A percentile compares a stretch with the other conserved stretches of the same genome.
phyloP scores from a whole-genome alignment of 2,797 vertebrate genomes.

The Heliangelus exortis region DNA sequence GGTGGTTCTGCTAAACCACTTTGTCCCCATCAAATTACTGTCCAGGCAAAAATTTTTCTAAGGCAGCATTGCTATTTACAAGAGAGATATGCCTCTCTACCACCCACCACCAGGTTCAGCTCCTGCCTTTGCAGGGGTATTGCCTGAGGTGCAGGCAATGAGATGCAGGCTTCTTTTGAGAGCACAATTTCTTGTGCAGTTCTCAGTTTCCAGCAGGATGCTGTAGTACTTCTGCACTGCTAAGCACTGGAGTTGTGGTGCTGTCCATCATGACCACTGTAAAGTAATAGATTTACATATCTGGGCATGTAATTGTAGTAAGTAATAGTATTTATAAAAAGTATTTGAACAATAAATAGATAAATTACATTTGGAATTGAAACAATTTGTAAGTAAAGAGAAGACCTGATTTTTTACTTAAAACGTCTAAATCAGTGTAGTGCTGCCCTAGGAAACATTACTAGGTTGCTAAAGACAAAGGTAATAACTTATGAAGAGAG shows the following conservation, averaged over 20 bases:
- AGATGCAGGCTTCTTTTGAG: not conserved
- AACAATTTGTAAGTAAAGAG: not conserved
- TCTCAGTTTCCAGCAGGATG: not conserved
- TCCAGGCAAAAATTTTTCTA: not conserved
- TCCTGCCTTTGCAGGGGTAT: not conserved
- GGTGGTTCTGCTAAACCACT: not conserved
- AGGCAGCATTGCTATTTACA: not conserved
- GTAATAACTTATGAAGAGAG: not conserved
- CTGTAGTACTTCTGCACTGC: not conserved
- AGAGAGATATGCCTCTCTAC: not conserved
- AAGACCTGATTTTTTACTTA: not conserved
- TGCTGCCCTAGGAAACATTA: not conserved
- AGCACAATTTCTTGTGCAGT: not conserved
- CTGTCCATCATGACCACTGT: not conserved
- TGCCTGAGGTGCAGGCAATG: rapidly evolving
- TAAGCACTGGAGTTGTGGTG: not conserved
- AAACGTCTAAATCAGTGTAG: not conserved
- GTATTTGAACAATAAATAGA: not conserved
- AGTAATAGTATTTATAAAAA: not conserved
- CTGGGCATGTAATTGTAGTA: not conserved
- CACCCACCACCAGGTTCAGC: rapidly evolving
- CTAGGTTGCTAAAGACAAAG: not conserved
- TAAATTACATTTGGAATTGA: not conserved
- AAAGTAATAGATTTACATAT: not conserved
- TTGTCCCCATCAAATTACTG: not conserved